Evolutionary conservation across 2,113 vertebrate species (phyloP).

Genomic region (Cettia cetti): DNA sequence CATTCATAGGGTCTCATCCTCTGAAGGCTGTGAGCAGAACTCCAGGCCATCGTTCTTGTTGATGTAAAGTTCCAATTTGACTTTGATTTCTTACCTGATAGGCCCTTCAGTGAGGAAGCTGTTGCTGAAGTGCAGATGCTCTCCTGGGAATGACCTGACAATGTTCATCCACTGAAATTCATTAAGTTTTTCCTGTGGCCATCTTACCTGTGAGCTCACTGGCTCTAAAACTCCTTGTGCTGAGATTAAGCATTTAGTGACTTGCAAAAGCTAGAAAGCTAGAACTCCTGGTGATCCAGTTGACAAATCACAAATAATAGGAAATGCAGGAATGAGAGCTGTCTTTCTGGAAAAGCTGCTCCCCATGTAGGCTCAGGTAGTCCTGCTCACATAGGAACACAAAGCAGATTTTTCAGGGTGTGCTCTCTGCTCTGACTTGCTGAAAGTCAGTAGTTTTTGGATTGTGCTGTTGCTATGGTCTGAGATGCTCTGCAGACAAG

Average conservation of each 20-base stretch:
- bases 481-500: neutral
- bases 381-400: fast-evolving
- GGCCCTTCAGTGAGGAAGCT: neutral
- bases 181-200: neutral
- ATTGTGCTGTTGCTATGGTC: neutral
- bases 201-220: neutral
- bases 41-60: neutral
- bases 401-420: neutral
- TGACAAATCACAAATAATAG: neutral
- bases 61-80: neutral
- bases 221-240: neutral
- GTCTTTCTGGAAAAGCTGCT: neutral
- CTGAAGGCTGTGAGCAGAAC: neutral
- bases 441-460: neutral
- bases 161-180: neutral
- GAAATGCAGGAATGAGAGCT: neutral
- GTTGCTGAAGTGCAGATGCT: neutral
- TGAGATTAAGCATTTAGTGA: neutral
- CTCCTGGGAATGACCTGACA: neutral
- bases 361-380: neutral
- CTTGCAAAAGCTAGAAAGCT: neutral
- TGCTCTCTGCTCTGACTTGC: neutral
- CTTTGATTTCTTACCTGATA: neutral
- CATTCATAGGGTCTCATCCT: neutral
- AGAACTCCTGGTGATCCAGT: neutral